phyloP scores from a whole-genome alignment of 1,140 invertebrate species.

The Spodoptera litura region DNA sequence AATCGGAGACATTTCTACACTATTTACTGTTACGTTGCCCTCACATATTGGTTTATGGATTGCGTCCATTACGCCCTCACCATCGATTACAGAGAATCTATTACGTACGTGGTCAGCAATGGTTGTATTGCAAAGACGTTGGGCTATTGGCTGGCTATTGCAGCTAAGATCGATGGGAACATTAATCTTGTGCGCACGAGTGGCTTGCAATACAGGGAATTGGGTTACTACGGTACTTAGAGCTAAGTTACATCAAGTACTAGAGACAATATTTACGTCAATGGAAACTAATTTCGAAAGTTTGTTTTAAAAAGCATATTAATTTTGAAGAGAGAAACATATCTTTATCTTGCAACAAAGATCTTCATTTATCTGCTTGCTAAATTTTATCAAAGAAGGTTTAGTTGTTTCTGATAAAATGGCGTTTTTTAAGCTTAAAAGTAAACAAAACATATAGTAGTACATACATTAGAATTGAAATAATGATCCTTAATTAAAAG shows the following conservation, averaged over 20 bases:
- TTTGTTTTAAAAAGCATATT: too few species aligned
- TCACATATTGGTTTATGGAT: neutral
- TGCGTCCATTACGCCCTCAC: constrained; percentile 2
- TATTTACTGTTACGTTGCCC: constrained; percentile 36
- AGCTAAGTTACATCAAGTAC: neutral
- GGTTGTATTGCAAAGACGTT: neutral
- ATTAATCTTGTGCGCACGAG: constrained; percentile 25
- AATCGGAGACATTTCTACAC: constrained; percentile 13
- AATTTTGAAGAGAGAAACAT: too few species aligned
- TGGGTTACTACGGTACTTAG: constrained; percentile 27
- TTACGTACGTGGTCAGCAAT: neutral
- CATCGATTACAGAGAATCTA: neutral
- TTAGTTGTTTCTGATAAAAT: too few species aligned
- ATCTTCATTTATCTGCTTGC: too few species aligned
- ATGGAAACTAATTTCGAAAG: too few species aligned
- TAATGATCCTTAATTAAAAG: constrained; percentile 28
- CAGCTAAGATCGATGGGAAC: constrained; percentile 4
- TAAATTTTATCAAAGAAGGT: too few species aligned
- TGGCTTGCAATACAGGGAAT: constrained; percentile 16
- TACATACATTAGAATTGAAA: neutral
- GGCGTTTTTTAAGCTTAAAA: too few species aligned
- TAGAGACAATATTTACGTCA: too few species aligned
- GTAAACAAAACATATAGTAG: neutral
- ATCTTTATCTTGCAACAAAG: too few species aligned
- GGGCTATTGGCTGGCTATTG: neutral